Evolutionary conservation across 2,888 invertebrate species (phyloP).

Genomic region (Microdon myrmicae): DNA sequence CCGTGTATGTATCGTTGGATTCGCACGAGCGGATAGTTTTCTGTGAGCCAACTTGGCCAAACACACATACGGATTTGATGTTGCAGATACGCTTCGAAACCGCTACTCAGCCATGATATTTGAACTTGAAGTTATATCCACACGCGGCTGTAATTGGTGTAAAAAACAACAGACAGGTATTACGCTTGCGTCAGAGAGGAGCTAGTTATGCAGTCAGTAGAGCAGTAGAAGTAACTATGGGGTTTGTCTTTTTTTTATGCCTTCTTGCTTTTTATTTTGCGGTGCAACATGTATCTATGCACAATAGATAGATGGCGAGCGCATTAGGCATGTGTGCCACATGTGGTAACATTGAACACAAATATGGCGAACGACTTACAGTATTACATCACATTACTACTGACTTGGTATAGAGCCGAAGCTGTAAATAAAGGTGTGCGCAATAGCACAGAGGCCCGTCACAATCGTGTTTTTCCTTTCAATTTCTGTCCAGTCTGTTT

Average conservation of each 20-base stretch:
- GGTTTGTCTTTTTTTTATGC: too few species aligned
- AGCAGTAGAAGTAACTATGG: slow-evolving; percentile 33
- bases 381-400: too few species aligned
- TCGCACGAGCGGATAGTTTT: slow-evolving; percentile 45
- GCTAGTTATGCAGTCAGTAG: slow-evolving; percentile 39
- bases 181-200: slow-evolving; percentile 44
- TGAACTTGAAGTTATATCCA: slow-evolving; percentile 50
- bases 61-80: slow-evolving; percentile 28
- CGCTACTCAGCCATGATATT: slow-evolving; percentile 53
- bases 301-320: slow-evolving; percentile 4
- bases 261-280: too few species aligned
- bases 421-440: too few species aligned
- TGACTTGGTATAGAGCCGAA: too few species aligned
- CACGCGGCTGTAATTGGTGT: too few species aligned
- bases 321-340: slow-evolving; percentile 33
- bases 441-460: too few species aligned
- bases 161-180: slow-evolving; percentile 3
- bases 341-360: slow-evolving; percentile 51
- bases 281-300: slow-evolving; percentile 44
- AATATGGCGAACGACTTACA: slow-evolving; percentile 41
- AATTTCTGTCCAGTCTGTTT: too few species aligned
- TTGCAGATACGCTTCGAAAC: slow-evolving; percentile 29
- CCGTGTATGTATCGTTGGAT: slow-evolving; percentile 41
- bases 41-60: slow-evolving; percentile 48
- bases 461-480: too few species aligned